Conservation (phyloP, 1,140 invertebrate genomes). For the Leptoteleia sp. region DNA sequence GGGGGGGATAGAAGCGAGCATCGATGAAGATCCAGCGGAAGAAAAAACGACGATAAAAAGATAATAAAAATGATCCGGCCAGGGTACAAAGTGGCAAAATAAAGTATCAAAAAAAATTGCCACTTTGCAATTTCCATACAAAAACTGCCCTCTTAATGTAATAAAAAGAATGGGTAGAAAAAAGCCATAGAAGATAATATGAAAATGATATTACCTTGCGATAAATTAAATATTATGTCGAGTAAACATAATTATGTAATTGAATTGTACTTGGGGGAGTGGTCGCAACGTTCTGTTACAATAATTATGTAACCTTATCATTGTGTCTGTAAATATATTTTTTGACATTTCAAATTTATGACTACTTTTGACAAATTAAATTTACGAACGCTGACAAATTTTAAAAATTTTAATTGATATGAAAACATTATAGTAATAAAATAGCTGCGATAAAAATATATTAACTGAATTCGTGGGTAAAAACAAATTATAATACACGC, state of each 20-base stretch:
- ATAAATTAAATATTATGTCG: constrained; percentile 13
- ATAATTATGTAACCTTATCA: constrained; percentile 1
- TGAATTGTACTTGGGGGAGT: no score
- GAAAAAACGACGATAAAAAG: constrained; percentile 25
- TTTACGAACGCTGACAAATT: no score
- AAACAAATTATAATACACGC: no score
- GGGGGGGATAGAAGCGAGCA: constrained; percentile 1
- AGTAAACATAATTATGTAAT: constrained; percentile 19
- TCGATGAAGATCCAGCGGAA: constrained; percentile 4
- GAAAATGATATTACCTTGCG: constrained; percentile 18
- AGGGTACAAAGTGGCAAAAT: constrained; percentile 18
- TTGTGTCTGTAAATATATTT: no score
- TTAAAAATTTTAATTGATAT: no score
- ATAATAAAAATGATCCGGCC: constrained; percentile 20
- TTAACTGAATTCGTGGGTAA: no score
- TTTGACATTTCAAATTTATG: no score
- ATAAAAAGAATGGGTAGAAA: constrained; percentile 5
- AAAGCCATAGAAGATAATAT: constrained; percentile 7
- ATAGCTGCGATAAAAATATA: no score
- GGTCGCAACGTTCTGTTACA: background rate
- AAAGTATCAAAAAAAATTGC: constrained; percentile 11
- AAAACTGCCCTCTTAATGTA: constrained; percentile 8
- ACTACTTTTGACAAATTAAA: no score
- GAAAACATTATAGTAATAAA: no score
- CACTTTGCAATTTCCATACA: background rate